Conservation (phyloP, 2,797 vertebrate genomes). For the Stomatorhinus walkeri region DNA sequence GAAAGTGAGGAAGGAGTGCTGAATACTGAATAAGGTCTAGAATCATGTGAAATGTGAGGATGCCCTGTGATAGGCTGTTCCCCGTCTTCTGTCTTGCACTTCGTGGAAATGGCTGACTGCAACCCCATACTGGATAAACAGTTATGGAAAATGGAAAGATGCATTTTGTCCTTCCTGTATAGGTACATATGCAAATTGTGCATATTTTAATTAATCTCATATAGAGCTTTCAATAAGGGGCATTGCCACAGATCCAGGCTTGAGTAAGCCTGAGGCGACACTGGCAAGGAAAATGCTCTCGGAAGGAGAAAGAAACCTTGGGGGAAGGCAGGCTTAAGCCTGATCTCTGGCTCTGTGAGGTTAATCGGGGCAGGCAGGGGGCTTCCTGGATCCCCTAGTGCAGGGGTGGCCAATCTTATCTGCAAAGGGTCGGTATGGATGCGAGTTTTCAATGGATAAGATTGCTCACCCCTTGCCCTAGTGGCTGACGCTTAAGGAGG, state of each 20-base stretch:
- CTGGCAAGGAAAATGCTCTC: background rate
- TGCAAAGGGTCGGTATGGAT: too few species aligned
- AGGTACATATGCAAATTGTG: constrained; percentile 40
- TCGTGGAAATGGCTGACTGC: background rate
- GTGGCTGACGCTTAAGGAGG: background rate
- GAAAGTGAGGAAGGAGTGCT: background rate
- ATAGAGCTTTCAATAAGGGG: background rate
- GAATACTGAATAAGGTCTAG: background rate
- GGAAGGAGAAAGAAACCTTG: background rate
- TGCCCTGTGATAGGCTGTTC: background rate
- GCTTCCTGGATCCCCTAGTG: too few species aligned
- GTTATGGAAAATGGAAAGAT: background rate
- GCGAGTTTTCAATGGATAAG: too few species aligned
- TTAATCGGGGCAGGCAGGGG: background rate
- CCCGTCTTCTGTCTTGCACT: too few species aligned
- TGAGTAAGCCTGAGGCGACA: background rate
- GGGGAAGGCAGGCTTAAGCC: background rate
- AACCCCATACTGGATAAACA: background rate
- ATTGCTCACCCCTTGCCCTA: background rate
- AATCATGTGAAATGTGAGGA: background rate
- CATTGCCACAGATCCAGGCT: background rate
- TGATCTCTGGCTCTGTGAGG: background rate
- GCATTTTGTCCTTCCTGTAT: constrained; percentile 36
- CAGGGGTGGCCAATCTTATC: too few species aligned
- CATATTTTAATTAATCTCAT: background rate